Conservation (phyloP, 2,113 vertebrate species). For the Cathartes aura region DNA sequence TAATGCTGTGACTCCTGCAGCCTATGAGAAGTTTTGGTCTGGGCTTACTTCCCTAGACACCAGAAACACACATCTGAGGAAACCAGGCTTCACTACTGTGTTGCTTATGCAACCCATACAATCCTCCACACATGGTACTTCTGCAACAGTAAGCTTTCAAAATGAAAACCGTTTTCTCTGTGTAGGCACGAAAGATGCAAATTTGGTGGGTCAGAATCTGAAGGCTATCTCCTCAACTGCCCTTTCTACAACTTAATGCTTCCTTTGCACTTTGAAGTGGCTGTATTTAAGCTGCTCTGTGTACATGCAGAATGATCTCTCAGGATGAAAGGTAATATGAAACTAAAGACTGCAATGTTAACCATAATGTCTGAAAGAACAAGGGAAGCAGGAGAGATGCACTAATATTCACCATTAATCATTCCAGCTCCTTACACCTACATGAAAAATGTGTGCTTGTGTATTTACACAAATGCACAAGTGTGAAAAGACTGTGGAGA, state of each 20-base stretch:
- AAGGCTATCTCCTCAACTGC: background rate
- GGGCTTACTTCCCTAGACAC: background rate
- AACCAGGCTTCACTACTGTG: background rate
- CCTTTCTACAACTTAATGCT: background rate
- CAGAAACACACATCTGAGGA: background rate
- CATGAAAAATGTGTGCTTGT: background rate
- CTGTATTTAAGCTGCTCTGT: background rate
- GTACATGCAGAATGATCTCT: background rate
- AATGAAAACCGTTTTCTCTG: background rate
- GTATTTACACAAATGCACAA: background rate
- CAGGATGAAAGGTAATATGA: background rate
- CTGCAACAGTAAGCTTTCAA: background rate
- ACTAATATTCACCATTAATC: background rate
- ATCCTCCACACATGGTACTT: background rate
- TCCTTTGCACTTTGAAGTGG: background rate
- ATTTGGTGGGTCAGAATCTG: background rate
- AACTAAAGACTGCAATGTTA: background rate
- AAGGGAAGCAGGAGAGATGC: background rate
- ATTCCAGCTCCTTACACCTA: background rate
- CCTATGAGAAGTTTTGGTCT: background rate
- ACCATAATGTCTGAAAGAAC: background rate
- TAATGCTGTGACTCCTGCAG: background rate
- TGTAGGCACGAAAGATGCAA: background rate
- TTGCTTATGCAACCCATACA: background rate
- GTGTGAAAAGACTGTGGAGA: background rate